Percentiles rank a stretch among this genome's conserved stretches.
Evolutionary conservation across 1,140 invertebrate genomes (phyloP).

Genomic region (Drosophila equinoxialis): DNA sequence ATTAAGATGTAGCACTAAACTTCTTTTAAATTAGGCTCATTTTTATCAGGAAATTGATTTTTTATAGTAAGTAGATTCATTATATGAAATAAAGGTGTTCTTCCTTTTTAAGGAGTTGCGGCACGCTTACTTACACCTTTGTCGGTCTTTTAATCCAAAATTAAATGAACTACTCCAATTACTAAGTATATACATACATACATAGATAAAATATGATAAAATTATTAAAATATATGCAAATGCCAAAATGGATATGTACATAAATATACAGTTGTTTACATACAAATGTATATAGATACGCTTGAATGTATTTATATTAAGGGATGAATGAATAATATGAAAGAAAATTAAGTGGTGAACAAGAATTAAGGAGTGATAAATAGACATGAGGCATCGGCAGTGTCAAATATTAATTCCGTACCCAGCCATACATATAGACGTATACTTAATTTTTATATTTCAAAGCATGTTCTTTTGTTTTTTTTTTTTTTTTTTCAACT

Average conservation of each 20-base stretch:
- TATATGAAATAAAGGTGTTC: too few species aligned
- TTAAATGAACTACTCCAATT: neutral
- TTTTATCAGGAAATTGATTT: too few species aligned
- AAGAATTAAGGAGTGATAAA: constrained; percentile 4
- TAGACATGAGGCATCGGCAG: constrained; percentile 1
- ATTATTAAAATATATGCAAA: neutral
- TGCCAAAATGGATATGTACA: neutral
- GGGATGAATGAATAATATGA: neutral
- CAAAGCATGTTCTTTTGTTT: neutral
- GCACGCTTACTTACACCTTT: neutral
- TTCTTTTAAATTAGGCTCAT: too few species aligned
- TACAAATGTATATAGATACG: constrained; percentile 1
- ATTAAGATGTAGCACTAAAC: neutral
- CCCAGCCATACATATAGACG: neutral
- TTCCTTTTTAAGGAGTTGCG: too few species aligned
- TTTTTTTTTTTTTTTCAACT: neutral
- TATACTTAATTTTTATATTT: constrained; percentile 15
- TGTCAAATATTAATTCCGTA: neutral
- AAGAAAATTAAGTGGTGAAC: constrained; percentile 1
- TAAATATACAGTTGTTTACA: neutral
- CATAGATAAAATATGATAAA: neutral
- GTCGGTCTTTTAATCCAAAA: neutral
- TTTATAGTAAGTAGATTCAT: too few species aligned
- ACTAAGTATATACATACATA: neutral
- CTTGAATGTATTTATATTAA: neutral